Percentiles rank a stretch among this genome's conserved stretches.
Evolutionary conservation across 2,113 vertebrate genomes (phyloP).

Genomic region (Rhizomys pruinosus): DNA sequence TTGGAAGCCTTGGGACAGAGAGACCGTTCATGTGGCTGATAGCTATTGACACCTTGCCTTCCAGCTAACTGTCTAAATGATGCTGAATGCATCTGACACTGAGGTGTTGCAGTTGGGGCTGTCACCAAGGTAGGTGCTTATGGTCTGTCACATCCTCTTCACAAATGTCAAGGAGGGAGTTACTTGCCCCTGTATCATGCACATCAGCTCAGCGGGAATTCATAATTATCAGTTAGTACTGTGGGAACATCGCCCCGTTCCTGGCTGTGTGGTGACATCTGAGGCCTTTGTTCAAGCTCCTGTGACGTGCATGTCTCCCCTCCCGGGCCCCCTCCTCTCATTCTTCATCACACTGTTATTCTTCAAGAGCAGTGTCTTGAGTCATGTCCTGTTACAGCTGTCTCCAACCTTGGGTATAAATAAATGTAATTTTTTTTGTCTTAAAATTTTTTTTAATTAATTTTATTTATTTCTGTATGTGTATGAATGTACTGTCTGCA

Average conservation of each 20-base stretch:
- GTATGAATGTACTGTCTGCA: too few species aligned
- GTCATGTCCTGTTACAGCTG: background rate
- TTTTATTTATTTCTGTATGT: too few species aligned
- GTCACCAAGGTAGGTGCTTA: background rate
- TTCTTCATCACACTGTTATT: background rate
- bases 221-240: constrained; percentile 33
- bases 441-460: too few species aligned
- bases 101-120: background rate
- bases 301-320: background rate
- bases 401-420: background rate
- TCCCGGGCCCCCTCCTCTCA: background rate
- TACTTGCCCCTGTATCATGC: background rate
- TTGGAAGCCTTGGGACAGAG: background rate
- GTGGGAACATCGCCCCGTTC: background rate
- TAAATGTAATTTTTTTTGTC: too few species aligned
- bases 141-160: background rate
- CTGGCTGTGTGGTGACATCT: background rate
- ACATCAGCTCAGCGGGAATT: constrained; percentile 47
- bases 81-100: background rate
- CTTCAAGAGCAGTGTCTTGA: constrained; percentile 35
- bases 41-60: background rate
- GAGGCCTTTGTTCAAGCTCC: background rate
- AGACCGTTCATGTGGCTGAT: background rate
- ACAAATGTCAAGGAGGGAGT: background rate
- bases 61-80: background rate